Percentiles rank a stretch among this genome's conserved stretches.
phyloP scores from a whole-genome alignment of 2,888 invertebrate genomes.

The Clepsis dumicolana region DNA sequence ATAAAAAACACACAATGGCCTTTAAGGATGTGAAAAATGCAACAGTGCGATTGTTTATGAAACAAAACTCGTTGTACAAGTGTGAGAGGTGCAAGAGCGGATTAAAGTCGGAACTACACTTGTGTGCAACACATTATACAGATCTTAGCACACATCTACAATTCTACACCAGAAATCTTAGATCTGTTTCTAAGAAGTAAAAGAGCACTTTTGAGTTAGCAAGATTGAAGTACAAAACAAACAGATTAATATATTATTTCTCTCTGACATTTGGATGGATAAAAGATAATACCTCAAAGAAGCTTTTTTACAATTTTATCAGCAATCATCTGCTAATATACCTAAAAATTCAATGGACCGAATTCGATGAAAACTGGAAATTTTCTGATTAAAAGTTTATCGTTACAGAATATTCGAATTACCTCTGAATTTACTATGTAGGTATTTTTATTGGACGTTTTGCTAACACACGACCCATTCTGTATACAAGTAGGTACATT shows the following conservation, averaged over 20 bases:
- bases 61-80: constrained; percentile 51
- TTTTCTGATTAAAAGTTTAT: not conserved
- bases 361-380: not conserved
- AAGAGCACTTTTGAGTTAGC: no score
- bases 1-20: constrained; percentile 58
- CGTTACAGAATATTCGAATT: not conserved
- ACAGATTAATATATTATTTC: not conserved
- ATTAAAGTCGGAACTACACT: constrained; percentile 9
- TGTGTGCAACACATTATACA: not conserved
- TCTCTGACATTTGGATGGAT: not conserved
- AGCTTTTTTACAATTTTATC: not conserved
- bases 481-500: not conserved
- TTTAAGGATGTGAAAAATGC: constrained; percentile 63
- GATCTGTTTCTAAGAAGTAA: not conserved
- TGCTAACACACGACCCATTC: constrained; percentile 8
- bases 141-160: not conserved
- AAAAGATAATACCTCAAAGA: not conserved
- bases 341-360: not conserved
- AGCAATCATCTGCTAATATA: not conserved
- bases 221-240: no score
- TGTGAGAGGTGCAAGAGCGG: constrained; percentile 27
- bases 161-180: not conserved
- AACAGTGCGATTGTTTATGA: constrained; percentile 55
- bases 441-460: not conserved
- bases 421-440: not conserved